Percentiles rank a stretch among this genome's conserved stretches.
Conservation (phyloP, 2,797 vertebrate species). For the Chelidonichthys spinosus region DNA sequence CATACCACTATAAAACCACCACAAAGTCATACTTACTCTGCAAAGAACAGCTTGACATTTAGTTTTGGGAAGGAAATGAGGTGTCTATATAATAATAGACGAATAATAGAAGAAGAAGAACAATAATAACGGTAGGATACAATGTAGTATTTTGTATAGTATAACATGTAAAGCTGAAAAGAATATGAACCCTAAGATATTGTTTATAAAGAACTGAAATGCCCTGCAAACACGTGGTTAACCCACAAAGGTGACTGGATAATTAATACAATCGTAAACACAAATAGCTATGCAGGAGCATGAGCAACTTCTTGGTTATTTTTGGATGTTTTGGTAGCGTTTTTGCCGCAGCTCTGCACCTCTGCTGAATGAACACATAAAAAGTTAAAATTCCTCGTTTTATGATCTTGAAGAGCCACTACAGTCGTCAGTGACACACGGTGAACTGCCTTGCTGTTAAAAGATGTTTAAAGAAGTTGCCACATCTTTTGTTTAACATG, state of each 20-base stretch:
- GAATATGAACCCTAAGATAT: neutral
- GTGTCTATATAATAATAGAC: too few species aligned
- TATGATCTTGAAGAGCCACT: neutral
- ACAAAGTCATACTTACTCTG: neutral
- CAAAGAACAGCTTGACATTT: neutral
- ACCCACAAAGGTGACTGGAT: neutral
- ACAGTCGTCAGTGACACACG: neutral
- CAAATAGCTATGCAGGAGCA: neutral
- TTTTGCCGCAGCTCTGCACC: neutral
- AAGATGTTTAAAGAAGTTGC: too few species aligned
- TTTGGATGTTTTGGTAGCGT: neutral
- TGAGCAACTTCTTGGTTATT: neutral
- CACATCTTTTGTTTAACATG: neutral
- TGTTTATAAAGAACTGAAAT: neutral
- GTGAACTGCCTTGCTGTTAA: neutral
- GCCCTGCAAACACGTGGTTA: neutral
- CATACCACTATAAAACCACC: neutral
- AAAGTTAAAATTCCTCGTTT: neutral
- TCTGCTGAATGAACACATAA: neutral
- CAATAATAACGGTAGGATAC: too few species aligned
- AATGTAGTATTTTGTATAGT: neutral
- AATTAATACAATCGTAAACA: neutral
- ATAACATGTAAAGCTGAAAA: neutral
- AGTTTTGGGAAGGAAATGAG: neutral
- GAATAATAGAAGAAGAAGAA: too few species aligned